Conservation (phyloP, 37 sponge, comb jelly and placozoan genomes). For the Amphimedon queenslandica region DNA sequence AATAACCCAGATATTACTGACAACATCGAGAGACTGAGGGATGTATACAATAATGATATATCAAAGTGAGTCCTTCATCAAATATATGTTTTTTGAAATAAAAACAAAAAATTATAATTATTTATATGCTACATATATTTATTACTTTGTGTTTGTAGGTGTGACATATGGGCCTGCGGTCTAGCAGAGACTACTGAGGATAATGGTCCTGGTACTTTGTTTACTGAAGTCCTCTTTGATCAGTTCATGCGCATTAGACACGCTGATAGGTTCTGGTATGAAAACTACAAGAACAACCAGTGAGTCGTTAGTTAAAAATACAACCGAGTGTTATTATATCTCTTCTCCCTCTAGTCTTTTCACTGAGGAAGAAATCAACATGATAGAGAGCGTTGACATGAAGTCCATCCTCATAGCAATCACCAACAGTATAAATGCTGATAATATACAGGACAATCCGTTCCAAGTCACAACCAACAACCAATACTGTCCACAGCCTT, state of each 20-base stretch:
- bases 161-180: slow-evolving; percentile 94
- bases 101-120: background rate
- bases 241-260: slow-evolving; percentile 92
- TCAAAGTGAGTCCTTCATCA: slow-evolving; percentile 5
- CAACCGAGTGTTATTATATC: background rate
- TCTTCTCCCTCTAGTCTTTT: slow-evolving; percentile 48
- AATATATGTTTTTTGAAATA: background rate
- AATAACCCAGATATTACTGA: slow-evolving; percentile 29
- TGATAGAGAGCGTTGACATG: slow-evolving; percentile 55
- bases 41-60: slow-evolving; percentile 80
- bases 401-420: slow-evolving; percentile 42
- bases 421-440: slow-evolving; percentile 41
- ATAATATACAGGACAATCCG: slow-evolving; percentile 52
- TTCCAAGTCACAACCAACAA: slow-evolving; percentile 38
- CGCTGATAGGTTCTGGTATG: slow-evolving; percentile 95
- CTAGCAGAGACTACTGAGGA: slow-evolving; percentile 73
- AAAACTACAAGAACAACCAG: slow-evolving; percentile 71
- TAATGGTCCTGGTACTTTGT: slow-evolving; percentile 85
- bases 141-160: slow-evolving; percentile 6
- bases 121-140: background rate
- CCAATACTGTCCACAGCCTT: slow-evolving; percentile 75
- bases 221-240: slow-evolving; percentile 79
- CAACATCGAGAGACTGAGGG: slow-evolving; percentile 68
- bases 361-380: slow-evolving; percentile 56
- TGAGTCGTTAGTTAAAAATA: slow-evolving; percentile 9